Conservation (phyloP, 2,888 invertebrate genomes). For the Plagodis dolabraria region DNA sequence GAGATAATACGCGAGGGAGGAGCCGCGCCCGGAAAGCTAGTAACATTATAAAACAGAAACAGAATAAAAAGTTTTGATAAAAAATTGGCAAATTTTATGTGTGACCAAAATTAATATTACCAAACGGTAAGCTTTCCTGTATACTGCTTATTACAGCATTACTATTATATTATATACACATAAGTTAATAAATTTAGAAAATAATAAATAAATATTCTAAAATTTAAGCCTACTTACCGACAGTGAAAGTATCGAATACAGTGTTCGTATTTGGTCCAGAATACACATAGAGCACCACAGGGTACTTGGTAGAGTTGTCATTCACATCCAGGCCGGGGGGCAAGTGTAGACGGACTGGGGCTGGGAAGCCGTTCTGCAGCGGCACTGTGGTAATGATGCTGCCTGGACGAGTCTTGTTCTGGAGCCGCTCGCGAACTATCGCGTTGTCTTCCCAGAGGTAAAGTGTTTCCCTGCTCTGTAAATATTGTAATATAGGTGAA, state of each 20-base stretch:
- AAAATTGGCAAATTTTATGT: too few relatives aligned
- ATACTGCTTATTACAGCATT: too few relatives aligned
- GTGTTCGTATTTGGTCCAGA: slow-evolving; percentile 94
- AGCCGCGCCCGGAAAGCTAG: too few relatives aligned
- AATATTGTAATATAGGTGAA: background rate
- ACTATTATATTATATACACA: too few relatives aligned
- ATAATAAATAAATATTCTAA: too few relatives aligned
- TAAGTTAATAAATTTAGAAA: too few relatives aligned
- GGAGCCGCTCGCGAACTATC: slow-evolving; percentile 77
- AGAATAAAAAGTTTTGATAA: too few relatives aligned
- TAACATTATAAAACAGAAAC: too few relatives aligned
- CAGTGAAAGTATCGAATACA: slow-evolving; percentile 87
- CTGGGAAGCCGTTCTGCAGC: slow-evolving; percentile 84
- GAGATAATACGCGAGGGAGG: too few relatives aligned
- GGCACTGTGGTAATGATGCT: slow-evolving; percentile 84
- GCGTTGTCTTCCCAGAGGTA: slow-evolving; percentile 86
- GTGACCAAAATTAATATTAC: too few relatives aligned
- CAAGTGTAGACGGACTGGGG: slow-evolving; percentile 86
- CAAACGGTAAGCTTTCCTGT: too few relatives aligned
- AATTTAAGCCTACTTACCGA: slow-evolving; percentile 76
- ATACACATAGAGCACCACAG: slow-evolving; percentile 91
- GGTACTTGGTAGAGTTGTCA: slow-evolving; percentile 84
- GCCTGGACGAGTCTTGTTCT: slow-evolving; percentile 77
- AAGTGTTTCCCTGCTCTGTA: slow-evolving; percentile 48
- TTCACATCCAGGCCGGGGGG: slow-evolving; percentile 88